phyloP scores from a whole-genome alignment of 2,113 vertebrate genomes.

The Mustelus asterias region DNA sequence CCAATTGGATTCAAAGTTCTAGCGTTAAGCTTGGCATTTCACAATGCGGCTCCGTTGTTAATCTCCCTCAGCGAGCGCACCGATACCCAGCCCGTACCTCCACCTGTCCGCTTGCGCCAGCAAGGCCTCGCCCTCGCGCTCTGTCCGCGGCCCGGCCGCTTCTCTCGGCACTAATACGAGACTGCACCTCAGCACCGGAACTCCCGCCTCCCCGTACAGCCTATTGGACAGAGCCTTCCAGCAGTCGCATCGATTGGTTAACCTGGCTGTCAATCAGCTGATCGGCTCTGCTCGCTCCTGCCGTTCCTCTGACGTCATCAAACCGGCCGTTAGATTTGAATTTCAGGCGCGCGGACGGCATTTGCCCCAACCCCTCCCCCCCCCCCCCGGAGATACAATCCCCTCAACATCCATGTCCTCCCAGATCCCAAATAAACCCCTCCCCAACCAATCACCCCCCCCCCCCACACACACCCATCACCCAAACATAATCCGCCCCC shows the following conservation, averaged over 20 bases:
- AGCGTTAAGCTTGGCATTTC: neutral
- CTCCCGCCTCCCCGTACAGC: neutral
- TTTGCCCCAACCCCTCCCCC: neutral
- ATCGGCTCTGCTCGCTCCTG: fast-evolving
- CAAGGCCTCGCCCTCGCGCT: too few species aligned
- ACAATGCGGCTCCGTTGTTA: neutral
- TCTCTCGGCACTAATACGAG: neutral
- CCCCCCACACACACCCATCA: neutral
- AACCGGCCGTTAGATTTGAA: neutral
- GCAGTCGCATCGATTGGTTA: neutral
- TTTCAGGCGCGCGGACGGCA: too few species aligned
- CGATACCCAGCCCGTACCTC: neutral
- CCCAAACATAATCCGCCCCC: too few species aligned
- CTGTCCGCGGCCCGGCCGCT: neutral
- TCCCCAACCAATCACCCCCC: neutral
- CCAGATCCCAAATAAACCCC: too few species aligned
- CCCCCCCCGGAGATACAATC: neutral
- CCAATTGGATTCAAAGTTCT: too few species aligned
- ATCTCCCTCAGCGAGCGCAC: neutral
- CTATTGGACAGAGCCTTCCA: neutral
- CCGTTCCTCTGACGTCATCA: neutral
- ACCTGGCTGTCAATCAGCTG: neutral
- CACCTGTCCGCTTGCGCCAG: neutral
- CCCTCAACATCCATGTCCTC: neutral
- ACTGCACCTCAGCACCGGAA: neutral